Evolutionary conservation across 2,888 invertebrate genomes (phyloP).

Genomic region (Digitonthophagus gazella): DNA sequence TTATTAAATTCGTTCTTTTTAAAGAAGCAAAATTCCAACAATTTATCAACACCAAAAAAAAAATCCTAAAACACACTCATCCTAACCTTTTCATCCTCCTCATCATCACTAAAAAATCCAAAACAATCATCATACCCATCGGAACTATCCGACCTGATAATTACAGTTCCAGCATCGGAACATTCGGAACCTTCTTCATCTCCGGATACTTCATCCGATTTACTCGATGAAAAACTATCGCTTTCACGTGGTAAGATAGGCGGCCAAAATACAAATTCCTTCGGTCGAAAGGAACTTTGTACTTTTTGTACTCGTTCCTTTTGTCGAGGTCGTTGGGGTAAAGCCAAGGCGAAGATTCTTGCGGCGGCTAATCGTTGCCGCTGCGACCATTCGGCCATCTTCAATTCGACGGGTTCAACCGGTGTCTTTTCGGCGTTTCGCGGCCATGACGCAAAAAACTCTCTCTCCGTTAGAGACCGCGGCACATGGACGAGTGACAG

Average conservation of each 20-base stretch:
- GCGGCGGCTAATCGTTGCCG: conserved; percentile 55
- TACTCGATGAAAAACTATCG: neutral
- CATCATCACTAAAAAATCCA: neutral
- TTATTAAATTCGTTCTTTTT: too few relatives aligned
- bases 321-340: conserved; percentile 34
- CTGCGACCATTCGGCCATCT: conserved; percentile 51
- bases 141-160: conserved; percentile 22
- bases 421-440: conserved; percentile 22
- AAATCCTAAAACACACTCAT: neutral
- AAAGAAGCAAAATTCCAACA: too few relatives aligned
- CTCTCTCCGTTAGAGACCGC: neutral
- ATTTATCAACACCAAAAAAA: too few relatives aligned
- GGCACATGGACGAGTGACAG: neutral
- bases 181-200: conserved; percentile 23
- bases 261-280: neutral
- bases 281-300: neutral
- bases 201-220: neutral
- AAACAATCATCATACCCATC: conserved; percentile 20
- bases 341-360: conserved; percentile 51
- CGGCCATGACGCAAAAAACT: conserved; percentile 13
- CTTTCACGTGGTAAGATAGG: neutral
- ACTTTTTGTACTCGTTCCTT: neutral
- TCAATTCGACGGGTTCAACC: conserved; percentile 29
- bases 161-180: conserved; percentile 25
- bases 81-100: neutral